Conservation (phyloP, 2,888 invertebrate species). For the Hedya salicella region DNA sequence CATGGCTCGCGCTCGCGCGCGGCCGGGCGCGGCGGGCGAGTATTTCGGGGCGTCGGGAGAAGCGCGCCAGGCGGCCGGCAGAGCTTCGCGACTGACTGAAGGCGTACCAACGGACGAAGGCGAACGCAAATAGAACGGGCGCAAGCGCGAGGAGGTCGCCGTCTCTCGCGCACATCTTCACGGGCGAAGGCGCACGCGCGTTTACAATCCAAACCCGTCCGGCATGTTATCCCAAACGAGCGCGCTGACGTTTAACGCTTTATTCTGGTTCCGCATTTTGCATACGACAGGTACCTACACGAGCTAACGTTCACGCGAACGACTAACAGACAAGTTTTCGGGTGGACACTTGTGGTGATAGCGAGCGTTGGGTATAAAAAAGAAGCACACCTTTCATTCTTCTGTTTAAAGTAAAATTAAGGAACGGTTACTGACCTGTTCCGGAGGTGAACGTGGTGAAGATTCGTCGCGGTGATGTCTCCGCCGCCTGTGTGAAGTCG, state of each 20-base stretch:
- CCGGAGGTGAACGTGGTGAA: conserved; percentile 77
- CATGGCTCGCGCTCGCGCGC: conserved; percentile 76
- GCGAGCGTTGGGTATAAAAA: conserved; percentile 66
- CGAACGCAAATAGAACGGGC: conserved; percentile 84
- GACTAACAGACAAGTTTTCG: conserved; percentile 67
- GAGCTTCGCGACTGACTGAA: conserved; percentile 83
- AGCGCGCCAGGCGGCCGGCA: conserved; percentile 81
- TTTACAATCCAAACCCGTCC: conserved; percentile 80
- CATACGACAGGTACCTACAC: conserved; percentile 61
- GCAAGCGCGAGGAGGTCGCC: conserved; percentile 84
- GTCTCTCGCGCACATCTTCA: conserved; percentile 84
- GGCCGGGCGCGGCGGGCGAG: conserved; percentile 73
- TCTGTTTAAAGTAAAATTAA: conserved; percentile 59
- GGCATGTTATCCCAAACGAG: conserved; percentile 74
- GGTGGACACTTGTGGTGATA: conserved; percentile 75
- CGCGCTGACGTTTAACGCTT: conserved; percentile 76
- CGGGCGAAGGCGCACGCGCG: conserved; percentile 83
- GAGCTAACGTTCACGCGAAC: conserved; percentile 52
- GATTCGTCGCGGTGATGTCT: conserved; percentile 85
- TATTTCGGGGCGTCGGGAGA: conserved; percentile 69
- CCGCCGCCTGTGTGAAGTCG: conserved; percentile 90
- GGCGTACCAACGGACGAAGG: conserved; percentile 83
- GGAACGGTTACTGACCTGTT: conserved; percentile 79
- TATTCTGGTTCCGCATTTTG: conserved; percentile 79
- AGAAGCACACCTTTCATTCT: conserved; percentile 64